Percentiles rank a stretch among this genome's conserved stretches.
Conservation (phyloP, 2,797 vertebrate species). For the Rhabdophis nuchalis region DNA sequence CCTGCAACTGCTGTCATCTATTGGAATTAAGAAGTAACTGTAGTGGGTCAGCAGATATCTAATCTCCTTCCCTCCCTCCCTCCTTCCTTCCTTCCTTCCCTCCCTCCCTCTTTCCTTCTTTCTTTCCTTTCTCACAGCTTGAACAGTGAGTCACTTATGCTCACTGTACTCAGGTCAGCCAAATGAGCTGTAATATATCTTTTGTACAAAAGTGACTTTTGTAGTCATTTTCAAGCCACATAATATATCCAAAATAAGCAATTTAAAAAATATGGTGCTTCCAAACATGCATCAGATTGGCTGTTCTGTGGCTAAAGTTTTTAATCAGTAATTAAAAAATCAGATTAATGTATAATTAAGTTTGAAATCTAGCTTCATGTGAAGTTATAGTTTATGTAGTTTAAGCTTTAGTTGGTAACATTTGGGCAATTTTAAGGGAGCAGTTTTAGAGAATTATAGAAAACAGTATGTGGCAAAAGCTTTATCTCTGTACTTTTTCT, state of each 20-base stretch:
- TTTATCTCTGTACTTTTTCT: neutral
- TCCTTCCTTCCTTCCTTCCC: no score
- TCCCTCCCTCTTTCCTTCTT: no score
- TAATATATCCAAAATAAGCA: neutral
- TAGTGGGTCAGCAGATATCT: neutral
- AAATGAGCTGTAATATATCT: neutral
- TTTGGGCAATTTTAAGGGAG: neutral
- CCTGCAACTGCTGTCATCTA: neutral
- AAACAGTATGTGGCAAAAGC: neutral
- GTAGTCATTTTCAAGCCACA: neutral
- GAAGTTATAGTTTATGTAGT: neutral
- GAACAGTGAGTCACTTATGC: neutral
- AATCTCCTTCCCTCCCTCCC: no score
- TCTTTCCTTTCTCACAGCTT: neutral
- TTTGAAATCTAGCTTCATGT: neutral
- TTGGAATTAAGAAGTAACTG: neutral
- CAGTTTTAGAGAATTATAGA: neutral
- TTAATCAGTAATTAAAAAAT: neutral
- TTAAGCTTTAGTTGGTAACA: neutral
- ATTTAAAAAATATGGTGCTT: neutral
- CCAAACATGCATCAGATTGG: neutral
- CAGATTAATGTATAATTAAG: neutral
- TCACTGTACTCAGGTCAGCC: neutral
- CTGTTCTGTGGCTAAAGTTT: neutral
- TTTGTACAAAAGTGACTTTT: neutral